Evolutionary conservation across 1,140 invertebrate genomes (phyloP).

Genomic region (Chironomus tepperi): DNA sequence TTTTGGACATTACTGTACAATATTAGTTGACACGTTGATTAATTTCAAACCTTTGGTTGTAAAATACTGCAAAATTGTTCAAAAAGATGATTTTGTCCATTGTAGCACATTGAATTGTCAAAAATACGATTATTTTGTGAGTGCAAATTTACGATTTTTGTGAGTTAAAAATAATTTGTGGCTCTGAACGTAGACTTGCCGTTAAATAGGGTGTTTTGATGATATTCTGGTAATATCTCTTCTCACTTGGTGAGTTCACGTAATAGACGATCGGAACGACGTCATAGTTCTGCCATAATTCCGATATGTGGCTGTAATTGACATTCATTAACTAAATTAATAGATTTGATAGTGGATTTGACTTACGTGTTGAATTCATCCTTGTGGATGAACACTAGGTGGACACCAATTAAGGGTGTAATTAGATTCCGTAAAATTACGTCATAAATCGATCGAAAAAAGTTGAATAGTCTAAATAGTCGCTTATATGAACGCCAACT

Average conservation of each 20-base stretch:
- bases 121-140: too few species aligned
- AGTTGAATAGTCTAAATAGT: slow-evolving; percentile 35
- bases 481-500: slow-evolving; percentile 27
- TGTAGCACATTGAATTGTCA: too few species aligned
- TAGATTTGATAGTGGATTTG: not conserved
- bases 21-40: too few species aligned
- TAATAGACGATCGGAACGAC: slow-evolving; percentile 39
- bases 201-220: slow-evolving; percentile 40
- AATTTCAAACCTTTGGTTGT: too few species aligned
- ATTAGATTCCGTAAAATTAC: slow-evolving; percentile 39
- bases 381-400: slow-evolving; percentile 38
- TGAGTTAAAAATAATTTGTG: slow-evolving; percentile 35
- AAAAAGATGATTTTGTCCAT: too few species aligned
- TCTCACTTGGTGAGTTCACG: slow-evolving; percentile 41
- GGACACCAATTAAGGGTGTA: slow-evolving; percentile 39
- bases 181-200: slow-evolving; percentile 38
- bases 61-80: too few species aligned
- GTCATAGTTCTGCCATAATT: slow-evolving; percentile 38
- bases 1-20: too few species aligned
- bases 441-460: slow-evolving; percentile 38
- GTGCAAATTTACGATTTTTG: not conserved
- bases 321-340: not conserved
- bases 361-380: slow-evolving; percentile 39
- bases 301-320: slow-evolving; percentile 34
- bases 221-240: slow-evolving; percentile 39